phyloP scores from a whole-genome alignment of 1,140 invertebrate genomes.

The Macrocentrus cingulum region DNA sequence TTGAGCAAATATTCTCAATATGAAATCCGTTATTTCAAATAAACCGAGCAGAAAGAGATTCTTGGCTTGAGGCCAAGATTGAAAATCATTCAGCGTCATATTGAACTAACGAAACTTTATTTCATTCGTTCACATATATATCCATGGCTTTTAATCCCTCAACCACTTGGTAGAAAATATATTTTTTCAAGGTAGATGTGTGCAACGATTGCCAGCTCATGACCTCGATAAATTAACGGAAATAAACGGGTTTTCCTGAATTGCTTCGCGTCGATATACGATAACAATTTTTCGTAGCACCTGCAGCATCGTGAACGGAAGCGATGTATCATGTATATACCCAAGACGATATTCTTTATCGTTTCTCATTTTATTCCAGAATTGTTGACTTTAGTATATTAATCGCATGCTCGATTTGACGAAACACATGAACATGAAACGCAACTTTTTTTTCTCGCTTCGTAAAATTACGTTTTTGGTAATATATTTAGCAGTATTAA shows the following conservation, averaged over 20 bases:
- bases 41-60: slow-evolving; percentile 37
- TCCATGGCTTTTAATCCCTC: neutral
- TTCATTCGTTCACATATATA: slow-evolving; percentile 24
- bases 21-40: slow-evolving; percentile 45
- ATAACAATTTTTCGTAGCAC: slow-evolving; percentile 30
- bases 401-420: neutral
- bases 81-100: slow-evolving; percentile 43
- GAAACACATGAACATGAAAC: neutral
- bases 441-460: too few relatives aligned
- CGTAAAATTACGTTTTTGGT: too few relatives aligned
- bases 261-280: slow-evolving; percentile 26
- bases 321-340: slow-evolving; percentile 7
- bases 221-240: slow-evolving; percentile 26
- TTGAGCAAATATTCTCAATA: slow-evolving; percentile 41
- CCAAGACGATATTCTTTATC: slow-evolving; percentile 8
- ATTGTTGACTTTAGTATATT: neutral
- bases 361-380: slow-evolving; percentile 9
- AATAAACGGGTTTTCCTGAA: too few relatives aligned
- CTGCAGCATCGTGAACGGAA: slow-evolving; percentile 16
- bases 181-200: neutral
- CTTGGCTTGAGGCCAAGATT: slow-evolving; percentile 39
- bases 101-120: slow-evolving; percentile 45
- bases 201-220: slow-evolving; percentile 12
- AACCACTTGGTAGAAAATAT: neutral
- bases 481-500: too few relatives aligned